A percentile compares a stretch with the other conserved stretches of the same genome.
Conservation (phyloP, 2,113 vertebrate species). For the Corythornis madagascariensis region DNA sequence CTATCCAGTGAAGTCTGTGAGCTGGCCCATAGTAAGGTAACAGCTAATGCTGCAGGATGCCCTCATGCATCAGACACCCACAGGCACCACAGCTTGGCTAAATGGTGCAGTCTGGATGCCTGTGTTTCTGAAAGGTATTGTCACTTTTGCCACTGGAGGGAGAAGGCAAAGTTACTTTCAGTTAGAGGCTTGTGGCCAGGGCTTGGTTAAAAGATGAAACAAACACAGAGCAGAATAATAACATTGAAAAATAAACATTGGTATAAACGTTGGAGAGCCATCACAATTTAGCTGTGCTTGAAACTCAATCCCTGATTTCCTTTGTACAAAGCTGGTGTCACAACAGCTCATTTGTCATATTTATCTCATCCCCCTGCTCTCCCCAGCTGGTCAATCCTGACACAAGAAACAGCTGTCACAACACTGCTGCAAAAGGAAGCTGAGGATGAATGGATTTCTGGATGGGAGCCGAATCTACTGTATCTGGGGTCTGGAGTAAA, state of each 20-base stretch:
- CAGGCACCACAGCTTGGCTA: background rate
- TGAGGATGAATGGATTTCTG: background rate
- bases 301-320: background rate
- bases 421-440: background rate
- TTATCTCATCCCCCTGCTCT: background rate
- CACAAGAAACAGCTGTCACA: background rate
- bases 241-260: background rate
- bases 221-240: background rate
- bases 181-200: background rate
- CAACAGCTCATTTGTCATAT: background rate
- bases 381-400: background rate
- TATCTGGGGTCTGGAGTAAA: background rate
- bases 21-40: fast-evolving
- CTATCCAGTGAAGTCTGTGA: background rate
- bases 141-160: background rate
- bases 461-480: background rate
- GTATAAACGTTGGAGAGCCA: fast-evolving
- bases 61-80: background rate
- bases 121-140: background rate
- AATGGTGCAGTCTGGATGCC: fast-evolving
- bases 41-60: background rate
- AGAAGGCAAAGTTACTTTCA: background rate
- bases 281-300: background rate
- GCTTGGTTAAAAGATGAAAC: background rate
- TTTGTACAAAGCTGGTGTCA: background rate